Conservation (phyloP, 2,113 vertebrate species). For the Strigops habroptila region DNA sequence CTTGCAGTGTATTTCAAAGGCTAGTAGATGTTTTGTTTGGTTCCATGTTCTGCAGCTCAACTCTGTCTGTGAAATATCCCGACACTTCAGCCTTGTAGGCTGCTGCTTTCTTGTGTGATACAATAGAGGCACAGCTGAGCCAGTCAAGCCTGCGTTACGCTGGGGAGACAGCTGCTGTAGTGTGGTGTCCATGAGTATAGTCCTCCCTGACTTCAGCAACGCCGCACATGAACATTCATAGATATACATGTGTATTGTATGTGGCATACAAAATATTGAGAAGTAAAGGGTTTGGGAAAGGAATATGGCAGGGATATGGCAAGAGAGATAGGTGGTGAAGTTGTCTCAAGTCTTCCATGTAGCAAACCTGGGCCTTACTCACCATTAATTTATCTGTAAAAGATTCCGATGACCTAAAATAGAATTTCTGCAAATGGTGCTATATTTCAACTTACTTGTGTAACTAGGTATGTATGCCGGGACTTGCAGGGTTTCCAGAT, state of each 20-base stretch:
- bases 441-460: not conserved
- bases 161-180: not conserved
- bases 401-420: not conserved
- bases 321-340: not conserved
- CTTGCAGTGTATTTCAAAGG: not conserved
- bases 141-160: not conserved
- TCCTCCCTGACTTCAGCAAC: not conserved
- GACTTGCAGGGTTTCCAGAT: not conserved
- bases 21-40: not conserved
- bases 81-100: accelerated
- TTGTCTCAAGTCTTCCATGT: not conserved
- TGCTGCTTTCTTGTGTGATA: not conserved
- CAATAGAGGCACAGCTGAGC: not conserved
- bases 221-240: accelerated
- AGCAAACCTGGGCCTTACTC: not conserved
- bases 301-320: accelerated
- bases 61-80: not conserved
- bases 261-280: not conserved
- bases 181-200: not conserved
- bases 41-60: not conserved
- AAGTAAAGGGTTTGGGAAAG: not conserved
- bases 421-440: not conserved
- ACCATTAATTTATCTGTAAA: not conserved
- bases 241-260: accelerated
- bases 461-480: not conserved